A percentile compares a stretch with the other conserved stretches of the same genome.
Conservation (phyloP, 2,113 vertebrate species). For the Callipepla californica region DNA sequence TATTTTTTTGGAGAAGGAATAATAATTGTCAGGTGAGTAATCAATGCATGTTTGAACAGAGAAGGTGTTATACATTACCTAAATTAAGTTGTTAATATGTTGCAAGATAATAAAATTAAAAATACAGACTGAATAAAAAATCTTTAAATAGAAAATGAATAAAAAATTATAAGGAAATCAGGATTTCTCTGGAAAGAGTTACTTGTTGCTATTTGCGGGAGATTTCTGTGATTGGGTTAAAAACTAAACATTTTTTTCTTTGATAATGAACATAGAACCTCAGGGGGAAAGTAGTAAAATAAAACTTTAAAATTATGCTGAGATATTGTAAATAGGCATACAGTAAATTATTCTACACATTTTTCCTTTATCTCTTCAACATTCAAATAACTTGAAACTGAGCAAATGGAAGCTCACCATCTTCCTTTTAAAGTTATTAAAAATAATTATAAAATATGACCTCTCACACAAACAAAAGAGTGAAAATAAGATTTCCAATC, state of each 20-base stretch:
- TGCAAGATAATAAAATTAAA: neutral
- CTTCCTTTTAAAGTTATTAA: slow-evolving; percentile 21
- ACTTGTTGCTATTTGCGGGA: neutral
- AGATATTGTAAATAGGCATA: neutral
- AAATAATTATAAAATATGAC: slow-evolving; percentile 16
- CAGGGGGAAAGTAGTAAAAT: neutral
- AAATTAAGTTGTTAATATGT: neutral
- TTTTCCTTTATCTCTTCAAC: neutral
- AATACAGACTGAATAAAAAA: neutral
- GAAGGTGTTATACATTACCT: neutral
- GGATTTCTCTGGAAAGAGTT: neutral
- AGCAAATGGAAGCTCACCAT: neutral
- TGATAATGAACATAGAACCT: neutral
- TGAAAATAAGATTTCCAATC: neutral
- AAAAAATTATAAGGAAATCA: neutral
- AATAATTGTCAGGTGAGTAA: neutral
- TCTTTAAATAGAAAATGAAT: neutral
- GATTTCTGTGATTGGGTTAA: neutral
- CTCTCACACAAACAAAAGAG: neutral
- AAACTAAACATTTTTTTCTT: neutral
- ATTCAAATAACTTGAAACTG: neutral
- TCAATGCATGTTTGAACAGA: neutral
- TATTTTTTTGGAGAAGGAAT: neutral
- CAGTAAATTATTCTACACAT: neutral
- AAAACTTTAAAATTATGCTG: neutral